These are phyloP conservation scores for Drosophila baimaii DNA, from an alignment of 1,140 invertebrate species.

Conservation along the genomic window DNA sequence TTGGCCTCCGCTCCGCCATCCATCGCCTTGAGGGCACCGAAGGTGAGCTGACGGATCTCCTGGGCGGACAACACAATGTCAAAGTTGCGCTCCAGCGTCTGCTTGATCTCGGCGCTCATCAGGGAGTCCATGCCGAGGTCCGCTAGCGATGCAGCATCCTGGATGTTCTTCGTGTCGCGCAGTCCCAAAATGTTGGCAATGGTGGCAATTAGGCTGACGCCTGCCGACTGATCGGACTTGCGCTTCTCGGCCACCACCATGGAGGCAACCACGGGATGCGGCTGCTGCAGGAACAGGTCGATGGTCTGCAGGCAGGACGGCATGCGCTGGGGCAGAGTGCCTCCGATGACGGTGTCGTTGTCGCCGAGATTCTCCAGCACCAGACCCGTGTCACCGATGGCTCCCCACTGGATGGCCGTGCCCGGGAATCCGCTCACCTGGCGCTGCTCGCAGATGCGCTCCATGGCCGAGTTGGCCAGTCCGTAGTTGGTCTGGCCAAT, in stretches of 20 bases:
- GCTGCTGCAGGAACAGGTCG: constrained; percentile 94
- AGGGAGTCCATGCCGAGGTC: constrained; percentile 98
- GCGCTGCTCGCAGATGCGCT: constrained; percentile 94
- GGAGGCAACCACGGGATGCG: constrained; percentile 93
- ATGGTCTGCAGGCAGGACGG: constrained; percentile 93
- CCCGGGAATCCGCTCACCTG: constrained; percentile 91
- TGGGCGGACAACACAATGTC: constrained; percentile 94
- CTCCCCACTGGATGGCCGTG: constrained; percentile 98
- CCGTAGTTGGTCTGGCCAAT: constrained; percentile 98
- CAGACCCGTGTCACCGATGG: constrained; percentile 98
- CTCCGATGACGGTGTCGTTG: constrained; percentile 96
- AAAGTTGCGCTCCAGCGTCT: constrained; percentile 96
- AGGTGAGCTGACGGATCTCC: constrained; percentile 93
- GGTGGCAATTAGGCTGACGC: constrained; percentile 88
- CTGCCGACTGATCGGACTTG: constrained; percentile 85
- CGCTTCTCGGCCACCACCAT: constrained; percentile 92
- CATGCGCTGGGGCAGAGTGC: constrained; percentile 96
- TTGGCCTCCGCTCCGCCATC: constrained; percentile 82
- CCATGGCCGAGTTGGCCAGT: constrained; percentile 97
- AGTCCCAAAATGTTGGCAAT: constrained; percentile 93
- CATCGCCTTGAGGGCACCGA: constrained; percentile 90
- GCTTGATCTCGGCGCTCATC: constrained; percentile 99
- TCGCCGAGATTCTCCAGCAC: constrained; percentile 93
- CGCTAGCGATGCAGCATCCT: constrained; percentile 90
- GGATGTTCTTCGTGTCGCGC: constrained; percentile 92